Percentiles rank a stretch among this genome's conserved stretches.
Evolutionary conservation across 2,888 invertebrate species (phyloP).

Genomic region (Flexamia atlantica): DNA sequence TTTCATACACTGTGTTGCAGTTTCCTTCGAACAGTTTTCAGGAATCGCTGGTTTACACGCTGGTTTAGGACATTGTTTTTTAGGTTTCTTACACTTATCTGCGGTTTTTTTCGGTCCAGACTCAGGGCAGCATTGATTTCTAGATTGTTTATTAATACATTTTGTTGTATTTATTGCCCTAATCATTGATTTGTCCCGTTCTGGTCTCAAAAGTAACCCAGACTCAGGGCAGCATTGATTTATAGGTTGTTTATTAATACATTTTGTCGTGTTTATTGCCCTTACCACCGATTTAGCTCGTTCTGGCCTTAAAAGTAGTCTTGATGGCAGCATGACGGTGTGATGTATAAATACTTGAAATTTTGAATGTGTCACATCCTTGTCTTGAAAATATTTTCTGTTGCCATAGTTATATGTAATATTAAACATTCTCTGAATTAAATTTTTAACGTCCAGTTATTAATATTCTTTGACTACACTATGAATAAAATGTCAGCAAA

Average conservation of each 20-base stretch:
- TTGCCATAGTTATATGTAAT: slow-evolving; percentile 13
- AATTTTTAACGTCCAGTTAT: too few species aligned
- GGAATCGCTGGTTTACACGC: background rate
- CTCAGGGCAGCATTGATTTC: background rate
- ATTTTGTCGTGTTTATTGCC: background rate
- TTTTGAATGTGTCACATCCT: background rate
- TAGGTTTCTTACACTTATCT: background rate
- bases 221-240: background rate
- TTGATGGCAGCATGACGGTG: background rate
- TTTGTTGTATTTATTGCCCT: background rate
- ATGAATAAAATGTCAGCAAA: too few species aligned
- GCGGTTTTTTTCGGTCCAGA: background rate
- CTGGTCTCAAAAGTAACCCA: background rate
- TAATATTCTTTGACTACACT: too few species aligned
- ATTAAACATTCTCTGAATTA: too few species aligned
- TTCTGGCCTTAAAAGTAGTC: background rate
- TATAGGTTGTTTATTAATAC: background rate
- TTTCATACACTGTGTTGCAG: slow-evolving; percentile 14
- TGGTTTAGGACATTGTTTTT: background rate
- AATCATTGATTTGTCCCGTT: background rate
- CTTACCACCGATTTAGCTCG: background rate
- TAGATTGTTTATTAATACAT: background rate
- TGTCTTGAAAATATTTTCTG: background rate
- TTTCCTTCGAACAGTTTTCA: background rate
- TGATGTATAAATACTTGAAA: background rate